Percentiles rank a stretch among this genome's conserved stretches.
These are phyloP conservation scores for Agelas oroides DNA, from an alignment of 37 sponge, comb jelly and placozoan species.

Conservation along the genomic window DNA sequence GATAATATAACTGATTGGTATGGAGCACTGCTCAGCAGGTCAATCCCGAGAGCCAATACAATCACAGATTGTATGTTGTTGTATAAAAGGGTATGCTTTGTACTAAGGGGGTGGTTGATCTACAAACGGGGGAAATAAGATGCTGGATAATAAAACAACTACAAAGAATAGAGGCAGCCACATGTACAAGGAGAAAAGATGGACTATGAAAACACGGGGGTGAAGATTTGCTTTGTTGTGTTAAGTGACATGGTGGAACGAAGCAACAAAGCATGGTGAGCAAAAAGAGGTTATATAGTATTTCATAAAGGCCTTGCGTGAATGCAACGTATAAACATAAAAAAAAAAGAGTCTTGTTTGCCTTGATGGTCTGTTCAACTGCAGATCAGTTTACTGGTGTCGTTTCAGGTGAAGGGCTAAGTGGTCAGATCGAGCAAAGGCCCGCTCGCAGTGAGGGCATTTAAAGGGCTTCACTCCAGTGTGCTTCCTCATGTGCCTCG, in stretches of 20 bases:
- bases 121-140: not conserved
- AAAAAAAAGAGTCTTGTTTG: too few relatives aligned
- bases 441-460: conserved; percentile 94
- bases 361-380: too few relatives aligned
- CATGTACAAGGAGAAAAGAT: not conserved
- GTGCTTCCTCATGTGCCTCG: conserved; percentile 96
- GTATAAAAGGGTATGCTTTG: not conserved
- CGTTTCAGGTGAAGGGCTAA: conserved; percentile 91
- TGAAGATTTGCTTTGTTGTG: not conserved
- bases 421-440: conserved; percentile 95
- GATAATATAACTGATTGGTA: conserved; percentile 2
- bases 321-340: too few relatives aligned
- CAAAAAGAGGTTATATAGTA: too few relatives aligned
- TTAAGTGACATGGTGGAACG: conserved; percentile 1
- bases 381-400: conserved; percentile 49
- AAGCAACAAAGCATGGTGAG: too few relatives aligned
- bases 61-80: conserved; percentile 33
- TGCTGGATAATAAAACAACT: not conserved
- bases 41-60: conserved; percentile 26
- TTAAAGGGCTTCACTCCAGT: conserved; percentile 98
- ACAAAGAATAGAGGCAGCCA: not conserved
- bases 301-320: too few relatives aligned
- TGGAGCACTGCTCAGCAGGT: conserved; percentile 30
- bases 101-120: not conserved
- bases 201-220: not conserved